Conservation (phyloP, 2,113 vertebrate species). For the Cottus gobio region DNA sequence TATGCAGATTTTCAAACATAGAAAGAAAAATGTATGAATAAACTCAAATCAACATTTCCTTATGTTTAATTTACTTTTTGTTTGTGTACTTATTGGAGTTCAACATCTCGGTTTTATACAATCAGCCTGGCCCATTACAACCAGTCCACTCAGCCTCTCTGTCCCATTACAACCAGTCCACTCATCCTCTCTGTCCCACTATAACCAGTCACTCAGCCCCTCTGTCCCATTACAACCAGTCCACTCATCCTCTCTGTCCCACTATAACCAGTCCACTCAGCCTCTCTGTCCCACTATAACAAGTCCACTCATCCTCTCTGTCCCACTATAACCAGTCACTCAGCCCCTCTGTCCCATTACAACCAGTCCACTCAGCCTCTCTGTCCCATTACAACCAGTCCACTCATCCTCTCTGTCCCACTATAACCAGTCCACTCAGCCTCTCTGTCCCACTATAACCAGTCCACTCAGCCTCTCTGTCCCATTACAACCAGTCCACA, state of each 20-base stretch:
- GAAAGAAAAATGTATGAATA: constrained; percentile 71
- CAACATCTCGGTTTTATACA: background rate
- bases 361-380: background rate
- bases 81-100: background rate
- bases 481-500: too few relatives aligned
- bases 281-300: background rate
- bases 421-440: too few relatives aligned
- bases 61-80: constrained; percentile 1
- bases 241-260: background rate
- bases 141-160: background rate
- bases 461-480: background rate
- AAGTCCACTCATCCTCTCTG: background rate
- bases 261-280: background rate
- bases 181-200: background rate
- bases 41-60: constrained; percentile 51
- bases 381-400: background rate
- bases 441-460: background rate
- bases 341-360: background rate
- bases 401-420: background rate
- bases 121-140: background rate
- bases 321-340: background rate
- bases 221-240: background rate
- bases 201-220: background rate
- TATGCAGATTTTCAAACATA: constrained; percentile 70
- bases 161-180: background rate